These are phyloP conservation scores for Antheraea yamamai DNA, from an alignment of 2,888 invertebrate genomes.

Conservation along the genomic window DNA sequence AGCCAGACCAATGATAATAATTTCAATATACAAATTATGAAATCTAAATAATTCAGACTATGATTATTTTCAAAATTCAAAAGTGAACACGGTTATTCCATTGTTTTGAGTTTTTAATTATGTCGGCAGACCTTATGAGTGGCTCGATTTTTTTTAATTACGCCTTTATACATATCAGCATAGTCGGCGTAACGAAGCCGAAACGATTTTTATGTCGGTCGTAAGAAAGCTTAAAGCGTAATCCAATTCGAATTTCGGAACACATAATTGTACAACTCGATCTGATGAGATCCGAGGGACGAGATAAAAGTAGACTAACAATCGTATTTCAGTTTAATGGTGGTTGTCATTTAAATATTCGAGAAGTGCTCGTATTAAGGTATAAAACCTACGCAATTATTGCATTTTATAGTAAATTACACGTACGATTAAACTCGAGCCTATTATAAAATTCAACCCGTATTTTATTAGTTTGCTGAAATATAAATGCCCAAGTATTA, in stretches of 20 bases:
- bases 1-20: too few species aligned
- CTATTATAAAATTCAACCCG: constrained; percentile 9
- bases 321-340: constrained; percentile 59
- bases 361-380: constrained; percentile 43
- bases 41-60: too few species aligned
- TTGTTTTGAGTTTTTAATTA: too few species aligned
- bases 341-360: constrained; percentile 47
- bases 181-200: constrained; percentile 52
- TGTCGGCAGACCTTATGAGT: too few species aligned
- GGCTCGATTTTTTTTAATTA: constrained; percentile 52
- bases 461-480: constrained; percentile 4
- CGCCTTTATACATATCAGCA: constrained; percentile 51
- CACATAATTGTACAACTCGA: constrained; percentile 50
- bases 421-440: constrained; percentile 18
- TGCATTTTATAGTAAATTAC: constrained; percentile 39
- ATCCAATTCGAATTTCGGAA: constrained; percentile 59
- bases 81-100: too few species aligned
- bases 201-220: constrained; percentile 57
- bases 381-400: constrained; percentile 43
- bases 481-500: not conserved
- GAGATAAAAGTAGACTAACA: constrained; percentile 52
- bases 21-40: too few species aligned
- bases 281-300: constrained; percentile 45
- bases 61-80: too few species aligned
- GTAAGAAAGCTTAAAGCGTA: constrained; percentile 62